Evolutionary conservation across 1,140 invertebrate species (phyloP), one percentile per base, ranked within the genome.

Genomic region (Meteorus sp.): DNA sequence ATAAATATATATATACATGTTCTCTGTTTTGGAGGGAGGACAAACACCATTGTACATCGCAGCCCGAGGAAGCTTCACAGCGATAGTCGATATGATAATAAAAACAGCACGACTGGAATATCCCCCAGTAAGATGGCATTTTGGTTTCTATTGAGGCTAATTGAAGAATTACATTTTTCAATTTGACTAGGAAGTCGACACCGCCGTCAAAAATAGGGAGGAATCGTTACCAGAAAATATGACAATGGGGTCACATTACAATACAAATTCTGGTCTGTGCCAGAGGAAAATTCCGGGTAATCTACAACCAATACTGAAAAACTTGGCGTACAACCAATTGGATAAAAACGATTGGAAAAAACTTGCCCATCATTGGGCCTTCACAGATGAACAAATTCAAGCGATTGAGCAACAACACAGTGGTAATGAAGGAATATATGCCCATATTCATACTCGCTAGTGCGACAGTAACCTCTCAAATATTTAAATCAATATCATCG

Each of bases 11-110:
- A 51, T 44, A 27, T 35, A 35, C 44, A 17, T 54, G 9, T 39
- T 23, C 25, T 27, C 35, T 53, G 43, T 61, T 56, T 77, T 72
- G 13, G 66, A 82, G 85, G 81, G 84, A 53, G 87, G 88, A 23
- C 83, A 84, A 66, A 89, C 89, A 61, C 85, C 86, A 56, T 68
- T 89, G 60, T 83, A 90, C 62, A 84, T 89, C 23, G 88, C 90
- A 0, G 89, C 90, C 1, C 77, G 90, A 59, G 90, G 90, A 9
- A 91, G 89, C 72, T 91, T 91, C 77, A 91, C 90, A 9, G 88
- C 89, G 2, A 92, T 93, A 48, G 87, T 93, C 45, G 90, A 92
- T 67, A 89, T 92, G 82, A 86, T 93, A 33, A 92, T 92, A 48
- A 89, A 88, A 71, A 92, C 90, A 5, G 85, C 87, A 1, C 80